phyloP scores from a whole-genome alignment of 2,797 vertebrate genomes.

The Propithecus perrieri region DNA sequence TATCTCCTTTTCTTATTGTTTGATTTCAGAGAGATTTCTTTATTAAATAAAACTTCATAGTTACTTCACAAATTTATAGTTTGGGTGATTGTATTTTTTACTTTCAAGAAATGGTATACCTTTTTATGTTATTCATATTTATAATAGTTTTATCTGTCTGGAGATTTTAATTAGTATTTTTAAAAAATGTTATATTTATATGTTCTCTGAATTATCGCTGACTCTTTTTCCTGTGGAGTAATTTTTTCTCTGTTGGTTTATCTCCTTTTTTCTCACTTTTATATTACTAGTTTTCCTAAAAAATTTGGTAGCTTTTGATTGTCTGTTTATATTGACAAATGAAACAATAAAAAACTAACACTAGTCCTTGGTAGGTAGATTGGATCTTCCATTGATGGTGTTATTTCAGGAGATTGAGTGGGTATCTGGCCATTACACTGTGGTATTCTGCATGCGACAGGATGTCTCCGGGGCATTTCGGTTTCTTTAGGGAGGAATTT shows the following conservation, averaged over 20 bases:
- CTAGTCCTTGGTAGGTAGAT: neutral
- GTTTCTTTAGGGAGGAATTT: neutral
- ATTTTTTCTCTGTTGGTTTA: neutral
- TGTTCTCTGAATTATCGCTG: neutral
- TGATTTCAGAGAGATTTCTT: neutral
- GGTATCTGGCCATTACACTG: neutral
- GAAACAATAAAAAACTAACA: neutral
- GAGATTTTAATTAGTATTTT: neutral
- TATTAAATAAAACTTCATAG: neutral
- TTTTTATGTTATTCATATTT: neutral
- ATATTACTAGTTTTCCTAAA: neutral
- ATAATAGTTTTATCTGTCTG: neutral
- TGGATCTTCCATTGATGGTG: neutral
- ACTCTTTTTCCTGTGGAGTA: neutral
- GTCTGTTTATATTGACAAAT: neutral
- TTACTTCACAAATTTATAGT: neutral
- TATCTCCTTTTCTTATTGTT: neutral
- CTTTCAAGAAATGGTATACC: neutral
- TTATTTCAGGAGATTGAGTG: neutral
- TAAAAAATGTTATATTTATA: neutral
- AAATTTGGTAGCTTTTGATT: neutral
- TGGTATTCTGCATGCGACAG: neutral
- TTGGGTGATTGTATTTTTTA: neutral
- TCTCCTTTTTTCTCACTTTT: neutral
- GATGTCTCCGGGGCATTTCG: neutral